Base-by-base conservation (phyloP, 2,113 vertebrate species). In the Equus przewalskii region DNA sequence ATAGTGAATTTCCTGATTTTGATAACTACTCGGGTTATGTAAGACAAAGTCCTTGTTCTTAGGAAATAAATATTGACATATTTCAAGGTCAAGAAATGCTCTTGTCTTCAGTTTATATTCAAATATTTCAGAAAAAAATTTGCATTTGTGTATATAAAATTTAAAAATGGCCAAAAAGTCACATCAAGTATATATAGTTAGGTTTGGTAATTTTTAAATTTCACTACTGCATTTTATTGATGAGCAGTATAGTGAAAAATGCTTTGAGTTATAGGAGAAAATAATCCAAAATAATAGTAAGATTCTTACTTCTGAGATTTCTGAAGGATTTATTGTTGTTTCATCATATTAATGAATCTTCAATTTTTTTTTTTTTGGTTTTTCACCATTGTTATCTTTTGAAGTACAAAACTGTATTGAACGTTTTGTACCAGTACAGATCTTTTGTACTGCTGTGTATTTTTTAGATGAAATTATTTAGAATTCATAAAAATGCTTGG, bases 401-500 rank as follows among this genome's bases (percentile, higher is more conserved):
- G 44, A 62, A 69, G 36, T 69, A 30, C 16, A 67, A 90, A 79
- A 80, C 64, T 80, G 28, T 64, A 54, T 26, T 86, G n/a, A 73
- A 36, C n/a, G 54, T 62, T 86, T 80, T 80, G 26, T 72, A 44
- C 36, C 28, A 91, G 54, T 62, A 72, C n/a, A 86, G 14, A 80
- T 60, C 72, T 87, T 78, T 49, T 28, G 26, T 84, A 60, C 30
- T 18, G 49, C 5, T 49, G 6, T 51, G 46, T 79, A 36, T 75
- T 75, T 89, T 89, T 75, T 84, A 73, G 36, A n/a, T 80, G 46
- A 95, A 73, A 75, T 75, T 65, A 89, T 64, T 92, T 14, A 80
- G 12, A 88, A 83, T 73, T 91, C 33, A 36, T 96, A 60, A 49
- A 83, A 79, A 51, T 76, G 41, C 21, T 93, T 91, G 30, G 5